Evolutionary conservation across 2,797 vertebrate species (phyloP), one percentile per base, ranked within the genome.

Genomic region (Ataeniobius toweri): DNA sequence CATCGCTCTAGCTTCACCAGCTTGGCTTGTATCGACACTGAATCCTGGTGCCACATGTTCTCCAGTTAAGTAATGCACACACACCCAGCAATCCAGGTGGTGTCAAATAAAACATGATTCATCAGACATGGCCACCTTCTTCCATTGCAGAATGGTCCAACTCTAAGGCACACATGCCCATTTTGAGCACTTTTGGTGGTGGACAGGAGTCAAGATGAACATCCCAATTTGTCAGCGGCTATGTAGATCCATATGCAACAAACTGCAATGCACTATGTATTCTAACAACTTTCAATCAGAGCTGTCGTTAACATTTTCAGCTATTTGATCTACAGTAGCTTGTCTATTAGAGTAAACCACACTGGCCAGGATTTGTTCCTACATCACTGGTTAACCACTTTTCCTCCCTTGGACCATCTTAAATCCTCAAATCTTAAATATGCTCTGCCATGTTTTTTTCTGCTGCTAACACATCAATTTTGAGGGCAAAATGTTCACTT

Each of bases 401-500:
- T 51, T 51, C 13, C 50, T 51, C 16, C 13, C 50, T 51, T 51
- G 50, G 16, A 16, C 12, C 36, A 36, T 36, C 36, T 36, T 36
- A 36, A 36, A 36, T 36, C 36, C 36, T 36, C 4, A 36, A 36
- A 36, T 36, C 36, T 36, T 36, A 36, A 36, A 36, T 36, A 36
- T 36, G 36, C 36, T 18, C 31, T 8, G 18, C 18, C 10, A 24
- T 10, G 9, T 24, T 44, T 44, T 68, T 41, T 41, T n/a, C 4
- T 2, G 16, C 39, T 41, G 65, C 39, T 22, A 68, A 46, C 22
- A 44, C 22, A 69, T 44, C 22, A 44, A 13, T 68, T 24, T 20
- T 39, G 9, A 67, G 36, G 63, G 20, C 63, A 67, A 67, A 67
- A 24, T 67, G 39, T 67, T 67, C 36, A 67, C 36, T 67, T 67